A percentile compares a stretch with the other conserved stretches of the same genome.
Conservation (phyloP, 1,140 invertebrate genomes). For the Drosophila nigrodunni region DNA sequence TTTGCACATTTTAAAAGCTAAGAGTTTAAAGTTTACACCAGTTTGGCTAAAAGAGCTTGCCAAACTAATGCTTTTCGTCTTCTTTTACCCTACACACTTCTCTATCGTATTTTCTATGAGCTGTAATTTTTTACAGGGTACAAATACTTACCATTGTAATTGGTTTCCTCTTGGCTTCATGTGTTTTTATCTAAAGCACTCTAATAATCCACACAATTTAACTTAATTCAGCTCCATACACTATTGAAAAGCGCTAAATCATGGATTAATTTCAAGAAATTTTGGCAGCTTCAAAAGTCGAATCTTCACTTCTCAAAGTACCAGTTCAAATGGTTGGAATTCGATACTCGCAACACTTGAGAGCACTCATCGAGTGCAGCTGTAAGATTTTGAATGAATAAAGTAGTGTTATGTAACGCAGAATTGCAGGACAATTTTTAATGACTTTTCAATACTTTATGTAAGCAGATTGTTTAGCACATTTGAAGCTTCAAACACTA, state of each 20-base stretch:
- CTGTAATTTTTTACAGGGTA: neutral
- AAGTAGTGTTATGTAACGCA: too few species aligned
- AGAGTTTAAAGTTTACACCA: too few species aligned
- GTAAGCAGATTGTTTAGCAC: too few species aligned
- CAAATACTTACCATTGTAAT: neutral
- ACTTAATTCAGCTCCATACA: slow-evolving; percentile 10
- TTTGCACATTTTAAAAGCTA: too few species aligned
- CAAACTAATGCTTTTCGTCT: too few species aligned
- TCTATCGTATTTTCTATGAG: too few species aligned
- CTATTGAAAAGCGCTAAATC: slow-evolving; percentile 13
- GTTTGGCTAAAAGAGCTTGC: too few species aligned
- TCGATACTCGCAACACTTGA: neutral
- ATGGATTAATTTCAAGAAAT: slow-evolving; percentile 9
- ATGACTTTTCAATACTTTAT: too few species aligned
- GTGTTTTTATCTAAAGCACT: slow-evolving; percentile 11
- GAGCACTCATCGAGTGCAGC: neutral
- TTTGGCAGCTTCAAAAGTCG: neutral
- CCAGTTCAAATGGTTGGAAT: neutral
- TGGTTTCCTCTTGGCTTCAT: neutral
- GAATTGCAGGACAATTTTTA: too few species aligned
- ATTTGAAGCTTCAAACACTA: too few species aligned
- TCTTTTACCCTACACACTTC: too few species aligned
- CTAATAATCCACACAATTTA: slow-evolving; percentile 14
- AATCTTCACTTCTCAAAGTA: neutral
- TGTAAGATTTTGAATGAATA: neutral